phyloP scores from a whole-genome alignment of 2,113 vertebrate species.

The Opisthocomus hoazin region DNA sequence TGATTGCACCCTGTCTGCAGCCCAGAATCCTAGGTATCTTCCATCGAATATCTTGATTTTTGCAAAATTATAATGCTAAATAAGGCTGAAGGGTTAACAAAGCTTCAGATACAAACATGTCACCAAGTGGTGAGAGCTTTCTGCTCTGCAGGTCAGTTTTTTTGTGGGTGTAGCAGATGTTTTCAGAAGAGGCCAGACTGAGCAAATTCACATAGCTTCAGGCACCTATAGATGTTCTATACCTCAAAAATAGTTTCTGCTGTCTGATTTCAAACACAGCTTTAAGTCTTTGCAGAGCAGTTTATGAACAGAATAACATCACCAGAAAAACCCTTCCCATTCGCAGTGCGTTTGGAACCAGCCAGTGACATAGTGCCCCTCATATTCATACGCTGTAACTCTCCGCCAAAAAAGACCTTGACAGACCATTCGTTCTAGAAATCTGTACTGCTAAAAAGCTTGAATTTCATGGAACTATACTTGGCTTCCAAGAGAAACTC shows the following conservation, averaged over 20 bases:
- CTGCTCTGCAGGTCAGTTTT: background rate
- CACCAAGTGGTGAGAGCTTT: too few relatives aligned
- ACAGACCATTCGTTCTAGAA: background rate
- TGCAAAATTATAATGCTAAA: too few relatives aligned
- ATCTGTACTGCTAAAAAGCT: background rate
- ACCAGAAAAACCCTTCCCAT: accelerated
- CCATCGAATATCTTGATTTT: too few relatives aligned
- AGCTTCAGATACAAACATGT: too few relatives aligned
- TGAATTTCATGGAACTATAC: background rate
- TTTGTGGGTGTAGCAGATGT: background rate
- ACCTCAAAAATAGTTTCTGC: background rate
- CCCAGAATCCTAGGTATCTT: too few relatives aligned
- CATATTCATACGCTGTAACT: accelerated
- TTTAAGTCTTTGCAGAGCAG: accelerated
- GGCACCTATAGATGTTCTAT: background rate
- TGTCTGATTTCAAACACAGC: background rate
- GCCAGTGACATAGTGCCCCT: background rate
- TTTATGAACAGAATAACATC: background rate
- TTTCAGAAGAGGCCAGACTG: background rate
- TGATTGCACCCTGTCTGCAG: too few relatives aligned
- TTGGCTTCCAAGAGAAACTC: background rate
- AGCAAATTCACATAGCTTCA: background rate
- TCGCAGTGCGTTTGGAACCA: background rate
- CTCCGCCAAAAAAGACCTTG: background rate
- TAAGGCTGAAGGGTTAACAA: too few relatives aligned